Base-by-base conservation (phyloP, 2,797 vertebrate species). In the Gobio occitaniae region DNA sequence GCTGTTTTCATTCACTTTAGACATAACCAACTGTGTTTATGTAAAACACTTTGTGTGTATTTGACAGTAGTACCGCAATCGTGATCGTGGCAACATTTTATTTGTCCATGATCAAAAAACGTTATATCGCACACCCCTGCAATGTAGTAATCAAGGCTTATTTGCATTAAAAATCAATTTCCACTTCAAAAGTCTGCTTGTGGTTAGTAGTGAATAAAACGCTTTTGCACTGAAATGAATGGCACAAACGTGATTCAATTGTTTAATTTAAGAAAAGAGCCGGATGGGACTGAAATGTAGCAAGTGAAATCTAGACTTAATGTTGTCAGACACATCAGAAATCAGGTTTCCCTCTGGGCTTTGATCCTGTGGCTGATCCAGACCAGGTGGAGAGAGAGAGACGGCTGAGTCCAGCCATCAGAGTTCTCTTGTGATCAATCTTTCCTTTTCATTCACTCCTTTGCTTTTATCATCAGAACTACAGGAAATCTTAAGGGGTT, bases 361-460 rank as follows among this genome's bases (percentile, higher is more conserved):
- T 82, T 87, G 78, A 84, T 71, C 63, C 72, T 29, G 12, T 48
- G 61, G 41, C 44, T 76, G 77, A 78, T 61, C 38, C 61, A n/a
- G 69, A 54, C 4, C 71, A 65, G 81, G 81, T n/a, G 54, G 41
- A 36, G n/a, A 50, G 56, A 21, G 71, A 63, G 44, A 77, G 61
- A 52, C 2, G 8, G 44, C 17, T 0, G 15, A 36, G n/a, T 70
- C 68, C 65, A 83, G 59, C 63, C 32, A 56, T 72, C 66, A 63
- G n/a, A 83, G 52, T 59, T 25, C 66, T 69, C 66, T 41, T 84
- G 72, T 83, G 63, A 85, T 87, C 36, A 87, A 80, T 82, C 76
- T 76, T 88, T 87, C 77, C 38, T 78, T 87, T 89, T 89, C 78
- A 86, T 82, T 76, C 13, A 61, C 44, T 38, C 29, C 68, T 48